These are phyloP conservation scores for Menidia beryllina DNA, from an alignment of 2,113 vertebrate genomes.

Conservation along the genomic window DNA sequence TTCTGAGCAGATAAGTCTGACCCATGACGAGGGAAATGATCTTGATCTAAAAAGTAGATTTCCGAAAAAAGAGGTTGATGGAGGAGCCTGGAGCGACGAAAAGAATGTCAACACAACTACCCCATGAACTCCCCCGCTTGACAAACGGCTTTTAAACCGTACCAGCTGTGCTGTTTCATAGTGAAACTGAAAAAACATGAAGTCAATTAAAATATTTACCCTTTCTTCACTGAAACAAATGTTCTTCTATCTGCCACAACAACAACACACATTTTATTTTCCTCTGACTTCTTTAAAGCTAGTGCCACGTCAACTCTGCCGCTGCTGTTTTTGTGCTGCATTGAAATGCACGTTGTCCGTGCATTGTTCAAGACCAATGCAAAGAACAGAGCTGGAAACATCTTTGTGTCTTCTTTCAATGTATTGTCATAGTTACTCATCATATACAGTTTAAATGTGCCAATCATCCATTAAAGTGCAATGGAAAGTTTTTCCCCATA, in stretches of 20 bases:
- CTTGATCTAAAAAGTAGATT: background rate
- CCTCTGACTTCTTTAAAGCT: constrained; percentile 30
- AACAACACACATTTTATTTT: constrained; percentile 16
- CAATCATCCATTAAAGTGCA: background rate
- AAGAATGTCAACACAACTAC: background rate
- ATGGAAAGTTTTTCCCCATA: too few species aligned
- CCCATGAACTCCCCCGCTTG: background rate
- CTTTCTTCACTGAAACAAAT: constrained; percentile 1
- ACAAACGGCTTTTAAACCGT: background rate
- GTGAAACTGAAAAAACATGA: background rate
- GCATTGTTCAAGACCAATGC: constrained; percentile 28
- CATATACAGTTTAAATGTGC: constrained; percentile 1
- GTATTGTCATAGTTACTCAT: background rate
- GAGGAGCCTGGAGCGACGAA: background rate
- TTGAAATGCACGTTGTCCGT: constrained; percentile 38
- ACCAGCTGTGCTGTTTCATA: background rate
- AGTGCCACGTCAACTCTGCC: constrained; percentile 23
- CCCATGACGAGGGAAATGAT: background rate
- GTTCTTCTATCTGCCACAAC: background rate
- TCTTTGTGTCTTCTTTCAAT: background rate
- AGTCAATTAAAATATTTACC: background rate
- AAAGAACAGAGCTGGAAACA: constrained; percentile 4
- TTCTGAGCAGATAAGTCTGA: background rate
- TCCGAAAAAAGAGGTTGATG: background rate
- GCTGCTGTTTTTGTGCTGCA: constrained; percentile 8